phyloP scores from a whole-genome alignment of 30 jellyfish, hydroid and myxozoan genomes.

The Aurelia sp. region DNA sequence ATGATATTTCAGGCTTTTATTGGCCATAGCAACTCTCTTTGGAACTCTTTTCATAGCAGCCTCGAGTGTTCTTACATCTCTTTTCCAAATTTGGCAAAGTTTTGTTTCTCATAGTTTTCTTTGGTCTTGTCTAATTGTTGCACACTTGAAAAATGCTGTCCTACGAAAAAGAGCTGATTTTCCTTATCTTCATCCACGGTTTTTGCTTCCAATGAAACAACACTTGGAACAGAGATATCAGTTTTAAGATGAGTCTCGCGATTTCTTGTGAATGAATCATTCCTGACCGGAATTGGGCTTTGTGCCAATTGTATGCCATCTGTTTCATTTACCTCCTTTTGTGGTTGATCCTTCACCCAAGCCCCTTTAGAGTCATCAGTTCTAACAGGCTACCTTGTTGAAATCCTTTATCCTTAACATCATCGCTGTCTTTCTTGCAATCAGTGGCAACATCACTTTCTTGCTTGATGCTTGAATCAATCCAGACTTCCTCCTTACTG shows the following conservation, averaged over 20 bases:
- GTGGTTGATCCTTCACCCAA: neutral
- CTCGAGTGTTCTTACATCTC: conserved; percentile 38
- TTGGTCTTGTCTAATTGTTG: conserved; percentile 23
- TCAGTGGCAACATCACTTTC: too few species aligned
- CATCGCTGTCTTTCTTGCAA: too few species aligned
- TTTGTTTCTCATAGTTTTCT: conserved; percentile 8
- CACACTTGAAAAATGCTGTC: conserved; percentile 12
- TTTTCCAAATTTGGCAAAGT: conserved; percentile 16
- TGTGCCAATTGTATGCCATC: neutral
- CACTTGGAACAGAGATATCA: neutral
- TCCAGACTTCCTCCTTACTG: neutral
- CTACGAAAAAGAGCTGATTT: conserved; percentile 19
- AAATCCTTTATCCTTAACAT: too few species aligned
- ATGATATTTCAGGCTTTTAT: conserved; percentile 16
- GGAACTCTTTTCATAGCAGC: conserved; percentile 47
- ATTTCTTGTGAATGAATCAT: neutral
- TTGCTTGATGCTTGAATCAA: too few species aligned
- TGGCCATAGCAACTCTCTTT: conserved; percentile 33
- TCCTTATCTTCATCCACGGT: neutral
- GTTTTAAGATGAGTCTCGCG: neutral
- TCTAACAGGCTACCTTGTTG: neutral
- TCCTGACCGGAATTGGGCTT: neutral
- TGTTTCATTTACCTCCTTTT: neutral
- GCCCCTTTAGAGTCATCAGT: neutral
- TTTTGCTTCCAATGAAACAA: neutral